Base-by-base conservation (phyloP, 2,888 invertebrate species). In the Amorpha juglandis region DNA sequence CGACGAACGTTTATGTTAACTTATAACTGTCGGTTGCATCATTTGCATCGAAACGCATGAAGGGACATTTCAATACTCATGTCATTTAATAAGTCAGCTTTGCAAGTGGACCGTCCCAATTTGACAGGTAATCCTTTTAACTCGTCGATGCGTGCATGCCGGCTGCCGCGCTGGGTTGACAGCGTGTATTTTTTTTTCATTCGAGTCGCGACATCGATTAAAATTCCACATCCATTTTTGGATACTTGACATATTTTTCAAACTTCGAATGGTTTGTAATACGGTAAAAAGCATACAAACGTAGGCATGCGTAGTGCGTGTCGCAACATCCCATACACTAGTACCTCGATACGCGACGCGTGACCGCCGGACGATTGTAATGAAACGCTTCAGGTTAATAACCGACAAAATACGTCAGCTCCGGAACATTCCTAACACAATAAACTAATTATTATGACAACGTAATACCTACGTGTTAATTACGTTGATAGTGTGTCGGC, bases 251-350 rank as follows among this genome's bases (percentile, higher is more conserved):
- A 83, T 79, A 79, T 82, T 77, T 79, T 76, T 82, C 1, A 38
- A 53, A 16, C 45, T 71, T 66, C 69, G 67, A 69, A 69, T 75
- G 72, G 70, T n/a, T n/a, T n/a, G n/a, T 77, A 38, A 38, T 77
- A 79, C 71, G 68, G 75, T 78, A 33, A 78, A 74, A 74, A 74
- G 67, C 71, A 38, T 38, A 21, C 42, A 58, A 8, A 58, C 6
- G 58, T 65, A 67, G 72, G 74, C 74, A 75, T 72, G 71, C 72
- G 71, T 74, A 76, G 69, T 69, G 69, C 69, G 78, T 90, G 87
- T 87, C 81, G 86, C 84, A 89, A 91, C 82, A 87, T 90, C 88
- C 89, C 80, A 83, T 82, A 83, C n/a, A n/a, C n/a, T n/a, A n/a
- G n/a, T 83, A 81, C 81, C 83, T 86, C 81, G 73, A 87, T 87